Evolutionary conservation across 2,888 invertebrate genomes (phyloP).

Genomic region (Uloborus plumipes): DNA sequence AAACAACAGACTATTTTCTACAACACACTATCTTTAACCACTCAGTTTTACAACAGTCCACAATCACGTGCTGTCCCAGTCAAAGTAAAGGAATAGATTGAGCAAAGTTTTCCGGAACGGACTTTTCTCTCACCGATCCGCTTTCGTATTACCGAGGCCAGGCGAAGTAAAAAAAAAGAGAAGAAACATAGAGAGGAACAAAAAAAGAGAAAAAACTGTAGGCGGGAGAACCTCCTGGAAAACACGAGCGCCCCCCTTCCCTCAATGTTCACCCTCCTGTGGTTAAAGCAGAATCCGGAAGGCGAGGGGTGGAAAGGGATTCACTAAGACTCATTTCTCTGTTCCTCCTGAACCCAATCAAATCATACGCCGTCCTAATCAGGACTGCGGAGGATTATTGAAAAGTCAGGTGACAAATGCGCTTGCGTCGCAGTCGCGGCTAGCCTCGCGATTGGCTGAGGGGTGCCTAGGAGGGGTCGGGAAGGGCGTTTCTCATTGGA

Average conservation of each 20-base stretch:
- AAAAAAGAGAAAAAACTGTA: background rate
- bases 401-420: conserved; percentile 51
- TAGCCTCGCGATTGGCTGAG: conserved; percentile 16
- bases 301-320: conserved; percentile 29
- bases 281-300: conserved; percentile 39
- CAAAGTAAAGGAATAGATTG: conserved; percentile 19
- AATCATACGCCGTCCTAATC: conserved; percentile 61
- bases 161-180: conserved; percentile 8
- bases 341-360: conserved; percentile 55
- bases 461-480: conserved; percentile 31
- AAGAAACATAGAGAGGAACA: background rate
- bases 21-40: no score
- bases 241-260: conserved; percentile 14
- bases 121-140: conserved; percentile 26
- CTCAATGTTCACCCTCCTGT: conserved; percentile 51
- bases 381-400: conserved; percentile 59
- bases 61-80: conserved; percentile 27
- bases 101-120: conserved; percentile 10
- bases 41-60: no score
- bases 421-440: conserved; percentile 25
- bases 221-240: background rate
- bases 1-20: no score
- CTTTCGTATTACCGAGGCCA: conserved; percentile 22
- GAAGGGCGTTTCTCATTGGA: conserved; percentile 35
- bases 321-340: conserved; percentile 49